Base-by-base conservation (phyloP, 2,888 invertebrate species). In the Altica lythri region DNA sequence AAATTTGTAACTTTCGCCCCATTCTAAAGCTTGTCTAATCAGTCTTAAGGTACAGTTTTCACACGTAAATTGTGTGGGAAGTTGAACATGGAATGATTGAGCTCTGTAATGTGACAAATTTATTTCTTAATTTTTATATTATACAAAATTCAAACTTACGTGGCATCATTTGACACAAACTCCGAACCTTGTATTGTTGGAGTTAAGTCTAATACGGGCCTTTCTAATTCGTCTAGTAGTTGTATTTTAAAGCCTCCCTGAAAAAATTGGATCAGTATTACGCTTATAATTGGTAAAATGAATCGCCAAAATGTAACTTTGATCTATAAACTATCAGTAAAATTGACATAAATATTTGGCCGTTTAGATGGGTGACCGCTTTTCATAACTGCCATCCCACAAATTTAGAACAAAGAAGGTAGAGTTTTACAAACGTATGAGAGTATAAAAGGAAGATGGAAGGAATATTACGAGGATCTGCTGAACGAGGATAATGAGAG, bases 171-270 rank as follows among this genome's bases (percentile, higher is more conserved):
- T 60, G 87, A 80, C 5, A 93, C 86, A 71, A 89, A 94, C 69
- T 91, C 89, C 0, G 89, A 87, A 38, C 88, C 87, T 47, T 84
- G 85, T 1, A 88, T 89, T 52, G 88, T 85, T 1, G 91, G 92
- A 0, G 93, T 94, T 66, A 92, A 80, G 73, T 91, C 92, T 66
- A 92, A 78, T 12, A 94, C 82, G 5, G 92, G 92, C 67, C 93
- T 81, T 71, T 94, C 92, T 61, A 91, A 79, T 53, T 85, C 83
- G 75, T 95, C 94, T 68, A 96, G 78, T 50, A 97, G 83, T 74
- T 95, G 90, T 53, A 96, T 78, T 69, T 89, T 89, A 75, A 89
- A 95, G 44, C 95, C 95, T 62, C 96, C 96, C 95, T 95, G 77
- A 9, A 13, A 34, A 34, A 34, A 34, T 16, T 14, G 16, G 8